These are phyloP conservation scores for Hydrozoanthus tunicans DNA, from an alignment of 64 coral and sea anemone genomes.

Conservation along the genomic window DNA sequence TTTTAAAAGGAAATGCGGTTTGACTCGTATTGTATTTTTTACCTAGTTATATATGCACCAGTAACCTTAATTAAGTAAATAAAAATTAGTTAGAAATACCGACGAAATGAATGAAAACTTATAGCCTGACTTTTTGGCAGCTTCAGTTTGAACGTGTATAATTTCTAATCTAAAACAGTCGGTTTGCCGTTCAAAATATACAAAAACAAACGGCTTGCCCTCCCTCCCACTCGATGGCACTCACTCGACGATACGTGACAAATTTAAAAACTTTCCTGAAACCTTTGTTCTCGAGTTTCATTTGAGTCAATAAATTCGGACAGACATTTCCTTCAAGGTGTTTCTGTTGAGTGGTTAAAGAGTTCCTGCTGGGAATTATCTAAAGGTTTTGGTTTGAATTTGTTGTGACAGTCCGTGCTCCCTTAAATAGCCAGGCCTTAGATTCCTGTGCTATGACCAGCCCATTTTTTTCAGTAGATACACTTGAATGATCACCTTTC, in stretches of 20 bases:
- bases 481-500: neutral
- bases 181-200: neutral
- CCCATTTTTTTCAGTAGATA: neutral
- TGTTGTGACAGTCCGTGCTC: neutral
- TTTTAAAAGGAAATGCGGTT: too few species aligned
- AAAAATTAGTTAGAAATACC: neutral
- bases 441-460: neutral
- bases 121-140: too few species aligned
- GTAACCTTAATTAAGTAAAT: neutral
- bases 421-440: neutral
- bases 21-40: too few species aligned
- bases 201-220: neutral
- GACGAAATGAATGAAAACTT: neutral
- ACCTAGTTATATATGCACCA: neutral
- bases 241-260: slow-evolving; percentile 3
- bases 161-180: too few species aligned
- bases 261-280: neutral
- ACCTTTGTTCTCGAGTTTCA: slow-evolving; percentile 34
- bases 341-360: slow-evolving; percentile 3
- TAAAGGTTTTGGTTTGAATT: slow-evolving; percentile 1
- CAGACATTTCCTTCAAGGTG: slow-evolving; percentile 26
- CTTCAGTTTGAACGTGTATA: too few species aligned
- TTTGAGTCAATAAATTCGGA: neutral
- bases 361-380: neutral
- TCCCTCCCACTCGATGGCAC: too few species aligned